Evolutionary conservation across 2,113 vertebrate species (phyloP).

Genomic region (Vicugna pacos): DNA sequence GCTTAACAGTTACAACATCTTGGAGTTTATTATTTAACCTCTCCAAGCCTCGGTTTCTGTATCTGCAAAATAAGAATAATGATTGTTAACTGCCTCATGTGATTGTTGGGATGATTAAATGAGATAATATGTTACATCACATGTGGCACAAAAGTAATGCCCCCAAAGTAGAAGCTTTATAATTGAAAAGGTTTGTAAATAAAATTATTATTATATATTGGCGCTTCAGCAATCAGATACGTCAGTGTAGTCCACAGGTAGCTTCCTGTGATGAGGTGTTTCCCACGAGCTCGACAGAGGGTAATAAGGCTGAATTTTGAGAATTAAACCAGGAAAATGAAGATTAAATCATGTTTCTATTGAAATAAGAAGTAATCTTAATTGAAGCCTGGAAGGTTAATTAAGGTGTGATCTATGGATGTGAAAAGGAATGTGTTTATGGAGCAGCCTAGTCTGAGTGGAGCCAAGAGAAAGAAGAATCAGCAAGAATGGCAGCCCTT

Average conservation of each 20-base stretch:
- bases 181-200: not conserved
- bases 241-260: not conserved
- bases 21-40: not conserved
- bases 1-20: not conserved
- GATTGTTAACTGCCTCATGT: not conserved
- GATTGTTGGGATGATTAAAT: not conserved
- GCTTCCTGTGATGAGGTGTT: not conserved
- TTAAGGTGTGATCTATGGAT: not conserved
- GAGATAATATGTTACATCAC: not conserved
- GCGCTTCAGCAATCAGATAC: not conserved
- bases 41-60: not conserved
- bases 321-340: not conserved
- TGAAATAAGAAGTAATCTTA: not conserved
- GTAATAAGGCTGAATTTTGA: not conserved
- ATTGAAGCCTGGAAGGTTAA: not conserved
- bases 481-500: not conserved
- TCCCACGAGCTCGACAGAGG: not conserved
- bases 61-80: not conserved
- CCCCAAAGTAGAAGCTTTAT: not conserved
- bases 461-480: not conserved
- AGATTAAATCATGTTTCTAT: not conserved
- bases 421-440: not conserved
- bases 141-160: not conserved
- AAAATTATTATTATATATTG: not conserved
- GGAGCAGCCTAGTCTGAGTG: not conserved